Conservation (phyloP, 1,140 invertebrate species). For the Colletes gigas region DNA sequence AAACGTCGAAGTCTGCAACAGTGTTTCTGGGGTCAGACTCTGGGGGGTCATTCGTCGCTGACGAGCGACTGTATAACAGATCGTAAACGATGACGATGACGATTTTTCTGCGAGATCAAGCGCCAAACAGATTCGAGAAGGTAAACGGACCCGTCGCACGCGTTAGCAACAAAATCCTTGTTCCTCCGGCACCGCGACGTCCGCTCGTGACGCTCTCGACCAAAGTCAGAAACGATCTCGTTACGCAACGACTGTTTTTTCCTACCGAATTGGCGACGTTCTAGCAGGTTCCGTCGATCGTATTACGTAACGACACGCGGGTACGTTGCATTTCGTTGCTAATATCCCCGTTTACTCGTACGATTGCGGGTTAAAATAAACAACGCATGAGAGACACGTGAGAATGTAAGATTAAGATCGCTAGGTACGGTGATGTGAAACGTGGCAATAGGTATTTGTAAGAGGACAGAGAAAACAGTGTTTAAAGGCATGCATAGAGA, state of each 20-base stretch:
- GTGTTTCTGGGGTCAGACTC: not conserved
- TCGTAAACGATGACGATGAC: conserved; percentile 10
- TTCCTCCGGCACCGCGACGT: not conserved
- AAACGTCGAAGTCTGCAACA: not conserved
- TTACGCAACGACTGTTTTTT: conserved; percentile 37
- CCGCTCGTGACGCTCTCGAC: not conserved
- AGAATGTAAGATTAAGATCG: conserved; percentile 75
- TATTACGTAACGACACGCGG: conserved; percentile 45
- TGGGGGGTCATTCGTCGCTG: not conserved
- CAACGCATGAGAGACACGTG: conserved; percentile 73
- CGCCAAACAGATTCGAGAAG: conserved; percentile 1
- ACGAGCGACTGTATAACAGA: conserved; percentile 1
- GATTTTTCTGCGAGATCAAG: conserved; percentile 28
- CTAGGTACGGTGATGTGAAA: conserved; percentile 72
- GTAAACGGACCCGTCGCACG: conserved; percentile 10
- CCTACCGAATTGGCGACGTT: conserved; percentile 33
- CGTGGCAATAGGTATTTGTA: conserved; percentile 66
- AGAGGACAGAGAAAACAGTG: conserved; percentile 69
- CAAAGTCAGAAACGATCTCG: not conserved
- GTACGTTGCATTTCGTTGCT: conserved; percentile 51
- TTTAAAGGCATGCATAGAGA: conserved; percentile 75
- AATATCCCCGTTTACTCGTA: conserved; percentile 46
- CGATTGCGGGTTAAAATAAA: conserved; percentile 62
- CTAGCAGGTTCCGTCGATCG: conserved; percentile 20
- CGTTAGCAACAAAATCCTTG: conserved; percentile 52